Percentiles rank a stretch among this genome's conserved stretches.
Evolutionary conservation across 1,140 invertebrate genomes (phyloP).

Genomic region (Argopecten irradians): DNA sequence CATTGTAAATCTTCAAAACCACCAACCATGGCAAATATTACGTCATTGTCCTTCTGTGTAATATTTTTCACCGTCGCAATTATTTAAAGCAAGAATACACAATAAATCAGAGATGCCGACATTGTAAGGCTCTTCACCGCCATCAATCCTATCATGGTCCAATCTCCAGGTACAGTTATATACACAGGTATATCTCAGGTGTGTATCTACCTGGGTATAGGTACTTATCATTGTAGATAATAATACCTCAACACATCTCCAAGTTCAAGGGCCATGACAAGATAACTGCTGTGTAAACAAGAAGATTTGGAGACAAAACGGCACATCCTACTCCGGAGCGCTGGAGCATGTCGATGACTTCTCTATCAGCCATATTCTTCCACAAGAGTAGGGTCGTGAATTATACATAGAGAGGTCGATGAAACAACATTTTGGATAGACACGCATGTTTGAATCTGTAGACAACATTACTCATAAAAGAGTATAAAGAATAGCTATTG

Average conservation of each 20-base stretch:
- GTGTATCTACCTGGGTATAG: neutral
- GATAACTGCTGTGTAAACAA: constrained; percentile 14
- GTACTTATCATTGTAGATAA: neutral
- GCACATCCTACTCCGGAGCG: neutral
- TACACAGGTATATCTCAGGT: neutral
- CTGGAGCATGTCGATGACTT: neutral
- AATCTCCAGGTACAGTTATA: constrained; percentile 3
- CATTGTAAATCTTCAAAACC: neutral
- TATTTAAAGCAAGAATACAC: neutral
- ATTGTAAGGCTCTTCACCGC: neutral
- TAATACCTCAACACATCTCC: neutral
- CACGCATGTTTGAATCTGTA: constrained; percentile 2
- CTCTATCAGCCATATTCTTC: neutral
- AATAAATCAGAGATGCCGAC: neutral
- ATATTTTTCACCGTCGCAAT: neutral
- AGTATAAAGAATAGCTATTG: neutral
- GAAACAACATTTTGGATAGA: neutral
- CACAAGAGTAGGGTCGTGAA: neutral
- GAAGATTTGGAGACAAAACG: neutral
- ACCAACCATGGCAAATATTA: neutral
- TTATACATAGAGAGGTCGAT: neutral
- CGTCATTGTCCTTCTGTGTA: neutral
- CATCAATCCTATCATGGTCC: neutral
- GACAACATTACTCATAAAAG: neutral
- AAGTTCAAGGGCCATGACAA: constrained; percentile 8